Percentiles rank a stretch among this genome's conserved stretches.
These are phyloP conservation scores for Xylocopa sonorina DNA, from an alignment of 1,140 invertebrate species.

Conservation along the genomic window DNA sequence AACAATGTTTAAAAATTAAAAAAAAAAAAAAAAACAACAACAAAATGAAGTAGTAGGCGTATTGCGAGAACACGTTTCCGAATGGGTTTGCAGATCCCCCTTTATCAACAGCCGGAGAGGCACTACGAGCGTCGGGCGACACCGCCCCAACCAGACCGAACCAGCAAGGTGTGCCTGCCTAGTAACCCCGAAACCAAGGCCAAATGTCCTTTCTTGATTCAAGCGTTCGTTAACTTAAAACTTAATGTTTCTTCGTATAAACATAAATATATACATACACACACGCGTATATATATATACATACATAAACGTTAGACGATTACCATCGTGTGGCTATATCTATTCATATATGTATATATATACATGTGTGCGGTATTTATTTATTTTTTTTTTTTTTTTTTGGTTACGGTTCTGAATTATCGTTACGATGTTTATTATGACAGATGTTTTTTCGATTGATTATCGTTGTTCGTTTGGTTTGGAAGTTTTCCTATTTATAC, in stretches of 20 bases:
- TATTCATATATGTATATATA: slow-evolving; percentile 26
- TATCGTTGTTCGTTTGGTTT: slow-evolving; percentile 44
- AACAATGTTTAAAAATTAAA: slow-evolving; percentile 31
- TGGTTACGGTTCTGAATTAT: slow-evolving; percentile 53
- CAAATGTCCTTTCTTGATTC: slow-evolving; percentile 80
- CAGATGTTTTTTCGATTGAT: slow-evolving; percentile 45
- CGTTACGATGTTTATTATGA: slow-evolving; percentile 38
- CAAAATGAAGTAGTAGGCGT: slow-evolving; percentile 55
- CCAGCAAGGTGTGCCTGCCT: slow-evolving; percentile 82
- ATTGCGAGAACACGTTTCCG: slow-evolving; percentile 78
- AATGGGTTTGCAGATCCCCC: slow-evolving; percentile 82
- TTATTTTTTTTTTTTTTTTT: slow-evolving; percentile 13
- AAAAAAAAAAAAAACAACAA: slow-evolving; percentile 28
- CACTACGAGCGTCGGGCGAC: slow-evolving; percentile 82
- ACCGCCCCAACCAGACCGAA: slow-evolving; percentile 82
- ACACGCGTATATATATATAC: slow-evolving; percentile 50
- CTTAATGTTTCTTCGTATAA: slow-evolving; percentile 79
- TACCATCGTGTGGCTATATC: slow-evolving; percentile 42
- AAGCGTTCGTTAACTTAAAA: slow-evolving; percentile 81
- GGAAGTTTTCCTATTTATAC: slow-evolving; percentile 51
- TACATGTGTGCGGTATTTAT: too few species aligned
- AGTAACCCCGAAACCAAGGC: slow-evolving; percentile 80
- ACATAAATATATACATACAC: slow-evolving; percentile 56
- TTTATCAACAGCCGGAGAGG: slow-evolving; percentile 82
- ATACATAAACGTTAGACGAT: slow-evolving; percentile 77